phyloP scores from a whole-genome alignment of 92 coral and sea anemone genomes.

The Actinernus sp. region DNA sequence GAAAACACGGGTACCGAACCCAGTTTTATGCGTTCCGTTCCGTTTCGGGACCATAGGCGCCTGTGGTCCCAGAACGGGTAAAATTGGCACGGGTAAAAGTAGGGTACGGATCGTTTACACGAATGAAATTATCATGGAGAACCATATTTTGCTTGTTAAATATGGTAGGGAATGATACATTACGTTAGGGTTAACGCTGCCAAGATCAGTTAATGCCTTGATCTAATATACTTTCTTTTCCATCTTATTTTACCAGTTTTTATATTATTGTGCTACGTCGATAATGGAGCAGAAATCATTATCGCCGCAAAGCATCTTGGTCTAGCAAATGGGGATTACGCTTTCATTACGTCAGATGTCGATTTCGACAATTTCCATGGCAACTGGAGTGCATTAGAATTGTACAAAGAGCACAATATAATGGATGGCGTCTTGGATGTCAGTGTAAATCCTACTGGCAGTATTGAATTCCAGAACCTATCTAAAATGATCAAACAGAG shows the following conservation, averaged over 20 bases:
- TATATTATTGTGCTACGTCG: conserved; percentile 4
- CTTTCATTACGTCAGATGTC: conserved; percentile 10
- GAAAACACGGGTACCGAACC: too few species aligned
- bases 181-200: too few species aligned
- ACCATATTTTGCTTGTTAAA: too few species aligned
- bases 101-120: too few species aligned
- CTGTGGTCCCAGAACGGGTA: too few species aligned
- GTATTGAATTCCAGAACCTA: background rate
- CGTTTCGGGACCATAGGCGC: too few species aligned
- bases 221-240: too few species aligned
- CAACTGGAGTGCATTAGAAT: conserved; percentile 6
- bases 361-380: conserved; percentile 5
- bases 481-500: background rate
- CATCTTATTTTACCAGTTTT: background rate
- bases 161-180: too few species aligned
- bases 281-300: background rate
- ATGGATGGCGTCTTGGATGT: conserved; percentile 11
- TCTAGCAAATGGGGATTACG: conserved; percentile 21
- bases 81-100: too few species aligned
- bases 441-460: conserved; percentile 1
- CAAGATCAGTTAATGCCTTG: too few species aligned
- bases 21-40: too few species aligned
- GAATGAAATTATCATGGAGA: too few species aligned
- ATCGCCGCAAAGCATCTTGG: conserved; percentile 1
- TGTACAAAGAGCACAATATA: background rate